Percentiles rank a stretch among this genome's conserved stretches.
Evolutionary conservation across 2,888 invertebrate species (phyloP).

Genomic region (Belgica antarctica): DNA sequence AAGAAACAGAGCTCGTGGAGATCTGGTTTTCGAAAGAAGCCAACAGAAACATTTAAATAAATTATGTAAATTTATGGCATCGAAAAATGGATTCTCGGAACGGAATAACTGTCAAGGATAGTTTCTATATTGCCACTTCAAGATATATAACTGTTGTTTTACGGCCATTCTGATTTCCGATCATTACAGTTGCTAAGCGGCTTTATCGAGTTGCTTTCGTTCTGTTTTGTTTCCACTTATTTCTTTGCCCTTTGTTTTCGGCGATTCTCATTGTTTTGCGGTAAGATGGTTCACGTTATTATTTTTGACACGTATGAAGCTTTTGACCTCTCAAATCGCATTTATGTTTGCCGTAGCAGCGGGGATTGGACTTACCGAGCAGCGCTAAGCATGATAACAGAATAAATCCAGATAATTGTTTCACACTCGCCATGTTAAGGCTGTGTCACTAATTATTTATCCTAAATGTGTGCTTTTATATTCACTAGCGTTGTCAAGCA

Average conservation of each 20-base stretch:
- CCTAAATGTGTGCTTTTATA: not conserved
- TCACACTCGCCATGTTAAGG: constrained; percentile 34
- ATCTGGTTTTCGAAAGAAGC: not conserved
- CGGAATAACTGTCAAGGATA: constrained; percentile 40
- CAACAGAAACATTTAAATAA: constrained; percentile 43
- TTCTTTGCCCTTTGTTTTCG: not conserved
- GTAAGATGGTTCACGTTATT: not conserved
- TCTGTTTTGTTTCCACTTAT: not conserved
- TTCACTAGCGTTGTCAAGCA: not conserved
- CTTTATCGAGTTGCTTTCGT: not conserved
- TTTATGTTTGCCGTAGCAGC: not conserved
- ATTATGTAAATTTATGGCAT: constrained; percentile 34
- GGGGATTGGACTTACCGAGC: constrained; percentile 17
- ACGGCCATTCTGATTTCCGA: not conserved
- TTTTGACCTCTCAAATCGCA: not conserved
- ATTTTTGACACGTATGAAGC: constrained; percentile 19
- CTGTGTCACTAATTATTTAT: no score
- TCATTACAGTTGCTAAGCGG: constrained; percentile 13
- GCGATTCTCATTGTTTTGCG: not conserved
- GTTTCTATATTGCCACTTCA: constrained; percentile 16
- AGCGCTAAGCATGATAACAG: not conserved
- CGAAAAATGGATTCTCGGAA: constrained; percentile 20
- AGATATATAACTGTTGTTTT: not conserved
- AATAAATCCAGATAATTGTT: constrained; percentile 31
- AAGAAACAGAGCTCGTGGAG: not conserved